Evolutionary conservation across 2,888 invertebrate genomes (phyloP).

Genomic region (Drosophila setosimentum): DNA sequence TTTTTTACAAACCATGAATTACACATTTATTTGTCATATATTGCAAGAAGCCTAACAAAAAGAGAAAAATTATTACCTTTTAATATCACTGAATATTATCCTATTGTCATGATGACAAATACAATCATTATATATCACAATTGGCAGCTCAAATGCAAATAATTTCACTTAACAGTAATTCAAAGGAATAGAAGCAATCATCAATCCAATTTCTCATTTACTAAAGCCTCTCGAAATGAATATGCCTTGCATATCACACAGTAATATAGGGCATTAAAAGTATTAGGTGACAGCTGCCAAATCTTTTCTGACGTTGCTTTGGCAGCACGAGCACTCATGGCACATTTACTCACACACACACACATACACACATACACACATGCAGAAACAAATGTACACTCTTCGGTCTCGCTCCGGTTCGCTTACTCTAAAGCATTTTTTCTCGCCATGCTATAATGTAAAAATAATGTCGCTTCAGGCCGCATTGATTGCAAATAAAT

Average conservation of each 20-base stretch:
- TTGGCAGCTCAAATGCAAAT: background rate
- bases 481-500: constrained; percentile 80
- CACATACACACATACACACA: background rate
- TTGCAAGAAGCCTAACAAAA: background rate
- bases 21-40: too few species aligned
- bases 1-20: background rate
- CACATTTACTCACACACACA: constrained; percentile 23
- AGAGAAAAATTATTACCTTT: background rate
- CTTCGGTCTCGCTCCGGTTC: constrained; percentile 4
- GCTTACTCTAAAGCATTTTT: constrained; percentile 15
- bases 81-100: background rate
- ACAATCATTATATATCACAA: background rate
- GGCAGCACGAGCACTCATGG: constrained; percentile 42
- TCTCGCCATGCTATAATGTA: constrained; percentile 61
- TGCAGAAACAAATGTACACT: background rate
- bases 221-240: background rate
- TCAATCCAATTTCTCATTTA: background rate
- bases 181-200: constrained; percentile 4
- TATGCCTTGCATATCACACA: background rate
- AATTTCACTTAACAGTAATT: background rate
- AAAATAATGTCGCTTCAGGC: constrained; percentile 77
- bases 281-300: constrained; percentile 74
- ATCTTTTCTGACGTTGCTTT: constrained; percentile 58
- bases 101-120: background rate
- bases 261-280: constrained; percentile 42